Base-by-base conservation (phyloP, 2,888 invertebrate genomes). In the Nycteola revayana region DNA sequence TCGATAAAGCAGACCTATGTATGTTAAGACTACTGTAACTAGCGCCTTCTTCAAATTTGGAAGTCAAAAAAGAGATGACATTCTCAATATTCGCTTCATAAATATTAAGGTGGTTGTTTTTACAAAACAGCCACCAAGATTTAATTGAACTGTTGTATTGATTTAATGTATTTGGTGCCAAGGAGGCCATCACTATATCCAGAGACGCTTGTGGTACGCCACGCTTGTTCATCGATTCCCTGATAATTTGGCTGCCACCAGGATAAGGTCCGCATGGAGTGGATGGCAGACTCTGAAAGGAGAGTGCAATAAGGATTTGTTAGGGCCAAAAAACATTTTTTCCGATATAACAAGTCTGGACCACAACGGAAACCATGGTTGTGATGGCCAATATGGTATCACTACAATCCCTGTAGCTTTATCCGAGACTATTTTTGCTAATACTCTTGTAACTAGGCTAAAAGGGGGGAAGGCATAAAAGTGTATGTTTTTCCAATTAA, bases 331-430 rank as follows among this genome's bases (percentile, higher is more conserved):
- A 24, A 22, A 40, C n/a, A 44, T 1, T 10, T 27, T 18, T 30
- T 49, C 28, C 2, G 52, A 51, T 7, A 31, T 22, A 9, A 46
- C 6, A 3, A 52, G 18, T 3, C 8, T 42, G 1, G 7, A 25
- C 23, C 25, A 48, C 6, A 53, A 1, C 1, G 56, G 55, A 18
- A 26, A 58, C 53, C 56, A 59, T 1, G 56, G 49, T 25, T 60
- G 53, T 1, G 46, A 26, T 2, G 45, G 44, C 57, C 55, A 55
- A n/a, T 18, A 21, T 1, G 52, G 49, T 7, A 49, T 26, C 1
- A 55, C 44, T n/a, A 59, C 2, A 10, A 58, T 56, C 1, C 53
- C 53, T 17, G 20, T 8, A 10, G 25, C 25, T 9, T 25, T 7
- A 5, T 25, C 21, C 9, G 7, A 10, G 3, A 9, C 17, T 6